Conservation (phyloP, 2,888 invertebrate genomes). For the Brachypalpus laphriformis region DNA sequence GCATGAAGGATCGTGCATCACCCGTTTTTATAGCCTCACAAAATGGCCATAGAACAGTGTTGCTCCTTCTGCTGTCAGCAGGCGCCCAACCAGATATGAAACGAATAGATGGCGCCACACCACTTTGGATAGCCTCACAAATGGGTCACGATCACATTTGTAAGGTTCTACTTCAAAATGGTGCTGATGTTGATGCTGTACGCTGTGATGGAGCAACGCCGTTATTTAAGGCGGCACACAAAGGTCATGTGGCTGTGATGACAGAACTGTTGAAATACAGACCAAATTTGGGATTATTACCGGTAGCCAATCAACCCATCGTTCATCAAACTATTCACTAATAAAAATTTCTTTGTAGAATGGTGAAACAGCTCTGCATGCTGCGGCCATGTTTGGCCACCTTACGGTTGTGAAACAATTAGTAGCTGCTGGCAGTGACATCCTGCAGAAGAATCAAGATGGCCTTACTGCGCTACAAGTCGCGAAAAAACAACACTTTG, state of each 20-base stretch:
- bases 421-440: constrained; percentile 88
- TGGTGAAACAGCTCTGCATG: constrained; percentile 95
- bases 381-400: constrained; percentile 94
- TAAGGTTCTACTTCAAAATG: constrained; percentile 89
- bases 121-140: constrained; percentile 97
- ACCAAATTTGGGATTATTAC: constrained; percentile 91
- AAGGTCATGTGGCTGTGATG: constrained; percentile 94
- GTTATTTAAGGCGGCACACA: constrained; percentile 96
- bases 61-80: constrained; percentile 88
- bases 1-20: constrained; percentile 95
- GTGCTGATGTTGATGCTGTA: constrained; percentile 91
- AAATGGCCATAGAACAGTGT: constrained; percentile 94
- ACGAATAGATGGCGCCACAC: constrained; percentile 92
- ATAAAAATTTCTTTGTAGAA: constrained; percentile 85
- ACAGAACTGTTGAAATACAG: constrained; percentile 91
- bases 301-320: no score
- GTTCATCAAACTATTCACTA: no score
- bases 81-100: constrained; percentile 90
- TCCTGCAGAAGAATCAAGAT: constrained; percentile 88
- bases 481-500: constrained; percentile 84
- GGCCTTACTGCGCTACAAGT: constrained; percentile 87
- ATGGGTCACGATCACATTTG: constrained; percentile 95
- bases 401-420: constrained; percentile 90
- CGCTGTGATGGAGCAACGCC: constrained; percentile 97
- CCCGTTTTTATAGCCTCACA: constrained; percentile 96